phyloP scores from a whole-genome alignment of 2,113 vertebrate species.

The Tringa solitaria region DNA sequence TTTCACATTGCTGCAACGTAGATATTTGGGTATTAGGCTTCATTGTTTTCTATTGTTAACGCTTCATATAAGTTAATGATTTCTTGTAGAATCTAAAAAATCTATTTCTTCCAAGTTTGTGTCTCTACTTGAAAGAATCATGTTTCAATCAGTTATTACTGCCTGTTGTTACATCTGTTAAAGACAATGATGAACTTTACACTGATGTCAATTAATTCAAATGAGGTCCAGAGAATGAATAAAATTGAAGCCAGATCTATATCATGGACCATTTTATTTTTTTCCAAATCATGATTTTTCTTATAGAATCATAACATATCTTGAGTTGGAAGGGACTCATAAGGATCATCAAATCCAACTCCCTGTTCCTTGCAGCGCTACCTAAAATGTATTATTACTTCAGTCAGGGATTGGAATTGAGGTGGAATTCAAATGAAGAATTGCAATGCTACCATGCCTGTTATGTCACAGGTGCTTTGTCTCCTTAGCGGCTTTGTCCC shows the following conservation, averaged over 20 bases:
- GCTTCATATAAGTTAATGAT: not conserved
- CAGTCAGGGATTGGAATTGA: not conserved
- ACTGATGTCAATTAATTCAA: not conserved
- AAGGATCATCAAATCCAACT: not conserved
- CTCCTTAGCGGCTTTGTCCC: not conserved
- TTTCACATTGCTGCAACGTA: not conserved
- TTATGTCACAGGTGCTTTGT: not conserved
- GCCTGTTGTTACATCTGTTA: not conserved
- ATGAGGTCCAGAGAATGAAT: not conserved
- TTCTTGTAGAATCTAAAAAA: not conserved
- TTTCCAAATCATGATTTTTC: not conserved
- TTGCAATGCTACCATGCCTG: not conserved
- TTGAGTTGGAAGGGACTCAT: rapidly evolving
- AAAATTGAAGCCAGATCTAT: not conserved
- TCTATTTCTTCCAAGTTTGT: not conserved
- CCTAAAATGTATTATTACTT: not conserved
- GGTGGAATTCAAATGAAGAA: not conserved
- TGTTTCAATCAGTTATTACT: not conserved
- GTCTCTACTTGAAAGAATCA: not conserved
- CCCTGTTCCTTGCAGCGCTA: not conserved
- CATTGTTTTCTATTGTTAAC: not conserved
- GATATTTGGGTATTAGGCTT: not conserved
- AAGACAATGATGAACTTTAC: not conserved
- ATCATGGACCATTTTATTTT: not conserved
- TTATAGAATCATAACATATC: not conserved